Evolutionary conservation across 64 coral and sea anemone species (phyloP).

Genomic region (Stichodactyla mertensii): DNA sequence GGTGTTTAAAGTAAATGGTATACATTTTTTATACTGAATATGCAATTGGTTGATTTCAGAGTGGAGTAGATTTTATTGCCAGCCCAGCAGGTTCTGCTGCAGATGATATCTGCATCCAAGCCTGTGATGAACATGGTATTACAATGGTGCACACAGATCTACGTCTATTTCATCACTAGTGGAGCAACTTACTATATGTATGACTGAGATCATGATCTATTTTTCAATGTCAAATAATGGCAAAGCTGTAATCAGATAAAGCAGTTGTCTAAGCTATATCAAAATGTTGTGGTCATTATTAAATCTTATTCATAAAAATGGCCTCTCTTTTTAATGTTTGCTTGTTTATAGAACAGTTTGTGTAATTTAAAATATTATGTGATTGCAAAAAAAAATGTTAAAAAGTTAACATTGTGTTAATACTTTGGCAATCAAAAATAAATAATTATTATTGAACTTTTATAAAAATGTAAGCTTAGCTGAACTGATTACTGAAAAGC

Average conservation of each 20-base stretch:
- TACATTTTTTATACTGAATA: background rate
- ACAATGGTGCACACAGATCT: constrained; percentile 81
- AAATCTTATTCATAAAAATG: background rate
- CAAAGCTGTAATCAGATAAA: no score
- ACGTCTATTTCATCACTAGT: constrained; percentile 86
- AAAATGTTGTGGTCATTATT: background rate
- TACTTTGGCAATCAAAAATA: background rate
- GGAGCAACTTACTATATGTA: background rate
- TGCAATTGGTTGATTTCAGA: constrained; percentile 36
- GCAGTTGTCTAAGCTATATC: background rate
- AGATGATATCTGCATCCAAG: constrained; percentile 73
- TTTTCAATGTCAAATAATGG: background rate
- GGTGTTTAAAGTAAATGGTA: background rate
- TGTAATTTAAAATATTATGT: background rate
- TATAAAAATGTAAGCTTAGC: background rate
- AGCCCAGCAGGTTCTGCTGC: constrained; percentile 90
- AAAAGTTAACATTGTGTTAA: background rate
- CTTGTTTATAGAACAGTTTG: background rate
- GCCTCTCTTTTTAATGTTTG: background rate
- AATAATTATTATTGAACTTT: background rate
- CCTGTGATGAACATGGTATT: constrained; percentile 80
- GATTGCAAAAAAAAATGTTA: background rate
- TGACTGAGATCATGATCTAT: background rate
- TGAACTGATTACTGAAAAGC: background rate
- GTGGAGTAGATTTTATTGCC: constrained; percentile 89